Percentiles rank a stretch among this genome's conserved stretches.
phyloP scores from a whole-genome alignment of 2,113 vertebrate species.

The Mesitornis unicolor region DNA sequence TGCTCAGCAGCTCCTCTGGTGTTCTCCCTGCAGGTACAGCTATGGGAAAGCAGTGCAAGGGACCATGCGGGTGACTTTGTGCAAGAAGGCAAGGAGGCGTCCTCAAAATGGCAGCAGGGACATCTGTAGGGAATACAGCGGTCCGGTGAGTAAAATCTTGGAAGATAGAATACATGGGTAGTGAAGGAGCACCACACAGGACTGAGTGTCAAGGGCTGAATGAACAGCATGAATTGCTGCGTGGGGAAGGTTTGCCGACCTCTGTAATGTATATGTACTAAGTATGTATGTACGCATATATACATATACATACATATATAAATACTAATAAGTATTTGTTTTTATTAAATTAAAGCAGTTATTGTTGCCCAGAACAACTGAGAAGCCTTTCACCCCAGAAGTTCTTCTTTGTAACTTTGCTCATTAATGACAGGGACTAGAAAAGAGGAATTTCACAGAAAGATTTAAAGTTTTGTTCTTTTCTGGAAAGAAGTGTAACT shows the following conservation, averaged over 20 bases:
- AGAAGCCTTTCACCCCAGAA: background rate
- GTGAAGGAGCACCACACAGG: background rate
- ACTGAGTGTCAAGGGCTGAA: background rate
- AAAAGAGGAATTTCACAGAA: background rate
- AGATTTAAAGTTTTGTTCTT: background rate
- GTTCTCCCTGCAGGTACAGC: slow-evolving; percentile 49
- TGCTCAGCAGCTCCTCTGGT: background rate
- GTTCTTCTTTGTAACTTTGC: background rate
- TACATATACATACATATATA: too few relatives aligned
- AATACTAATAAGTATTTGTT: background rate
- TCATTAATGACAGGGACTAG: background rate
- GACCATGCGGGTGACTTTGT: background rate
- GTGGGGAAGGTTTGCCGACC: background rate
- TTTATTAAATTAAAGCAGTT: background rate
- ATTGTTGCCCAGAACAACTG: background rate
- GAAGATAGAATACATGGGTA: background rate
- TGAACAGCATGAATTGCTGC: background rate
- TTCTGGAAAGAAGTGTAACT: background rate
- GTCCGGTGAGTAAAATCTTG: slow-evolving; percentile 12
- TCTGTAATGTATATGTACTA: background rate
- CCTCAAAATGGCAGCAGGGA: background rate
- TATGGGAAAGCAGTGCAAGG: slow-evolving; percentile 60
- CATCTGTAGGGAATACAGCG: background rate
- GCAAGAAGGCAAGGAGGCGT: slow-evolving; percentile 17
- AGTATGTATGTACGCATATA: too few relatives aligned